Base-by-base conservation (phyloP, 2,797 vertebrate species). In the Eurystomus glaucurus region DNA sequence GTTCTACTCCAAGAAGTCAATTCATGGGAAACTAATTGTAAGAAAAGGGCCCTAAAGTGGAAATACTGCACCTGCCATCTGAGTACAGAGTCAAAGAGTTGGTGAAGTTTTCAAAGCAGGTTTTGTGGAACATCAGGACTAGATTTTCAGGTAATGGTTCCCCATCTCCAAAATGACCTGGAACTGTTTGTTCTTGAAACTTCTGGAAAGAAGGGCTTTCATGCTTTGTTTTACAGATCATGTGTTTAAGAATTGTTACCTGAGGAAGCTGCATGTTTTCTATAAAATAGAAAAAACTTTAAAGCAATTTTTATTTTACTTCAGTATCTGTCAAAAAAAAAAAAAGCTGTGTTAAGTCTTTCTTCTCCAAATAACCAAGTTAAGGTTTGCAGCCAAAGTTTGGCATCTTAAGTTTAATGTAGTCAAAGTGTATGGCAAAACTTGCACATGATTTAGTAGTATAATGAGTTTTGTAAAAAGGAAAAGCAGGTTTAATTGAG, bases 401-500 rank as follows among this genome's bases (percentile, higher is more conserved):
- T 95, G 90, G 94, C 64, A 69, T 91, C 87, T 94, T 90, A 82
- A 94, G 84, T 98, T 97, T 97, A 91, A 97, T 94, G 84, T 57
- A 97, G 91, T 97, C 84, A 90, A 97, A 91, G 68, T 90, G 88
- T 90, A 93, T 14, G 23, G 96, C 96, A 97, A 97, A 97, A 97
- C 94, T 72, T 97, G 96, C 72, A 92, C 93, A 29, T 94, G 94
- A 98, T 98, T 98, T 97, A 97, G 96, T 88, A 97, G 84, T 94
- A 88, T 97, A 94, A 97, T 93, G 96, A 95, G 95, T 97, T 96
- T 87, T 96, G 97, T 97, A 91, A 93, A 96, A 95, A 51, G 84
- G 95, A 97, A 89, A 91, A 97, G 66, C 95, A 80, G 93, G 96
- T 98, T 98, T 98, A 98, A 98, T 98, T 97, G 97, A 98, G 98